Evolutionary conservation across 2,888 invertebrate genomes (phyloP).

Genomic region (Carabus problematicus): DNA sequence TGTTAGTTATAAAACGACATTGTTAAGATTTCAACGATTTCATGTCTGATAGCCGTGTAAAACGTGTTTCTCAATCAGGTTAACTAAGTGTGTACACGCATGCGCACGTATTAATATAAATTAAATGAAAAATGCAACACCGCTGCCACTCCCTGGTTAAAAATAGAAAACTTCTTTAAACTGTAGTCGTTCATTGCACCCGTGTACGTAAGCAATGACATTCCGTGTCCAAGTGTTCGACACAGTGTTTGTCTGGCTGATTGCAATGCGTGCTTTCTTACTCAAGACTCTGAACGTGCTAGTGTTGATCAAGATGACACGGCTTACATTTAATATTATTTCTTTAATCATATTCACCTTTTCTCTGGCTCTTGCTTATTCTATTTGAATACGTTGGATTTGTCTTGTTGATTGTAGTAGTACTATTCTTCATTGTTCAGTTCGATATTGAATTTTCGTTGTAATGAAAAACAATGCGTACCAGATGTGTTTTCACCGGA

Average conservation of each 20-base stretch:
- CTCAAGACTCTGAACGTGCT: conserved; percentile 30
- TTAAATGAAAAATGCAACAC: no score
- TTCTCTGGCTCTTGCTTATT: conserved; percentile 8
- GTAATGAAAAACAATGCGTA: no score
- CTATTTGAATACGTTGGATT: background rate
- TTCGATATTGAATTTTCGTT: background rate
- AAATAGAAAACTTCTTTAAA: background rate
- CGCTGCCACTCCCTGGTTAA: no score
- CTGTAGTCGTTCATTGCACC: background rate
- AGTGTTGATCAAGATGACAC: conserved; percentile 22
- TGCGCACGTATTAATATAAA: conserved; percentile 2
- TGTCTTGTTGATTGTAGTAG: background rate
- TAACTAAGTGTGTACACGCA: conserved; percentile 12
- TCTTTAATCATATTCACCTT: conserved; percentile 20
- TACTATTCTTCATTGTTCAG: background rate
- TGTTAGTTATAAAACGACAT: no score
- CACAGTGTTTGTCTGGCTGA: background rate
- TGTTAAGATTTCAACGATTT: no score
- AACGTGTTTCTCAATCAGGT: no score
- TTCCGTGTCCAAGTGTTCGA: no score
- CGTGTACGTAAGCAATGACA: no score
- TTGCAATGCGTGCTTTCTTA: conserved; percentile 31
- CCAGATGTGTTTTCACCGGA: no score
- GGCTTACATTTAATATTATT: conserved; percentile 26
- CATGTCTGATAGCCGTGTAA: no score